These are phyloP conservation scores for Eufriesea mexicana DNA, from an alignment of 1,140 invertebrate species.

Conservation along the genomic window DNA sequence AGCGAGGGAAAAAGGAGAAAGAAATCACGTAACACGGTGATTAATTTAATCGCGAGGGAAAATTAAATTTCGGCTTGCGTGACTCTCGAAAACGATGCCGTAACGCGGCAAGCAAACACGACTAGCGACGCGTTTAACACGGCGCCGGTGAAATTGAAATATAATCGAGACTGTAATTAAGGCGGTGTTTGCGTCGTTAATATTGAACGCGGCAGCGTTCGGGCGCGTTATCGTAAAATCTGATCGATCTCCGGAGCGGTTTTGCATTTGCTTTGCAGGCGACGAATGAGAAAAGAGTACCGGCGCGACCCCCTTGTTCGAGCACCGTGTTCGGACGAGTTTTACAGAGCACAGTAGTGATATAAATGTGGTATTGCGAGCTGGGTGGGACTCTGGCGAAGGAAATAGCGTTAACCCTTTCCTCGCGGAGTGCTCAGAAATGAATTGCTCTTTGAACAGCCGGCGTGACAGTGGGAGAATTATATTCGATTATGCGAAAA, in stretches of 20 bases:
- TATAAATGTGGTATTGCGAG: no score
- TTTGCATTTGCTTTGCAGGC: not conserved
- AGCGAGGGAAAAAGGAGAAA: not conserved
- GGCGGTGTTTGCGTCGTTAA: conserved; percentile 26
- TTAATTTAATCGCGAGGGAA: conserved; percentile 25
- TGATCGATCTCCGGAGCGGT: not conserved
- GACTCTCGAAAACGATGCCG: conserved; percentile 11
- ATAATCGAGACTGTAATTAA: conserved; percentile 36
- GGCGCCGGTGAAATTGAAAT: not conserved
- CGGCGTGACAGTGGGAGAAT: no score
- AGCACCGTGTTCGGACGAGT: no score
- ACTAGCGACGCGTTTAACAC: conserved; percentile 7
- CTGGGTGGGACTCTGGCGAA: no score
- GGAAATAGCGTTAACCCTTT: no score
- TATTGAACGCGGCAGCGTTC: not conserved
- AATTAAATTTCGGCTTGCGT: conserved; percentile 41
- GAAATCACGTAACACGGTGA: conserved; percentile 15
- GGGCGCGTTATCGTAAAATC: conserved; percentile 17
- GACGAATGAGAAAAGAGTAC: conserved; percentile 21
- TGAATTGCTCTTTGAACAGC: no score
- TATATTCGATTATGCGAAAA: no score
- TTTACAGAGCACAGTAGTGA: no score
- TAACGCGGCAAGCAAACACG: conserved; percentile 16
- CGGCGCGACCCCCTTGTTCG: no score
- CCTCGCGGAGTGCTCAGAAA: no score